Conservation (phyloP, 1,140 invertebrate genomes). For the Nasonia longicornis region DNA sequence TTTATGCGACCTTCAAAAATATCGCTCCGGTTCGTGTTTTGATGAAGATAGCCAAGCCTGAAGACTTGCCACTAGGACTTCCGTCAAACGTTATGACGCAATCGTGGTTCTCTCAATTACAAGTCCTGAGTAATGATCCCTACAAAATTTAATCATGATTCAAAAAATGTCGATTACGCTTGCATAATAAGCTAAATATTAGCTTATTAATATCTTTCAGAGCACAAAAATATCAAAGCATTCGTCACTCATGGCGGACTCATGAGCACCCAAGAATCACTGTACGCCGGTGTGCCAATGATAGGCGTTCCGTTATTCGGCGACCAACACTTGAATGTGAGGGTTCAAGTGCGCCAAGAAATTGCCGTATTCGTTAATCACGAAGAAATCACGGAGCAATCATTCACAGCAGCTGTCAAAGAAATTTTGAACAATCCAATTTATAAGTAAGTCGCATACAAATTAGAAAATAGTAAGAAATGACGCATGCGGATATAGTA, state of each 20-base stretch:
- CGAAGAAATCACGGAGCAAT: slow-evolving; percentile 58
- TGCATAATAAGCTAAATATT: neutral
- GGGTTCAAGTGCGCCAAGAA: slow-evolving; percentile 47
- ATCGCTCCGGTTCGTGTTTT: slow-evolving; percentile 57
- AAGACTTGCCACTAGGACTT: slow-evolving; percentile 60
- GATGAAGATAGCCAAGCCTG: slow-evolving; percentile 56
- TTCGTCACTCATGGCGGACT: slow-evolving; percentile 81
- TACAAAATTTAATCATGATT: neutral
- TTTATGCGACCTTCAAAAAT: slow-evolving; percentile 56
- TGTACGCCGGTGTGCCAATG: slow-evolving; percentile 78
- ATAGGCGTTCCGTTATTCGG: slow-evolving; percentile 78
- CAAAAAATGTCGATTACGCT: neutral
- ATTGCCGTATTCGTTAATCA: slow-evolving; percentile 57
- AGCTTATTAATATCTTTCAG: slow-evolving; percentile 57
- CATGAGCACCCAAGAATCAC: slow-evolving; percentile 77
- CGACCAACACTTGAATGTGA: slow-evolving; percentile 74
- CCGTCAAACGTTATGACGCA: slow-evolving; percentile 74
- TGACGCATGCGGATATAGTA: too few relatives aligned
- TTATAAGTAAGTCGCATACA: slow-evolving; percentile 52
- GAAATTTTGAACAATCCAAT: slow-evolving; percentile 58
- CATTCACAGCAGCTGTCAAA: slow-evolving; percentile 55
- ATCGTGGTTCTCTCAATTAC: slow-evolving; percentile 76
- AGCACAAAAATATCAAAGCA: slow-evolving; percentile 76
- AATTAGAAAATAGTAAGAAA: slow-evolving; percentile 31
- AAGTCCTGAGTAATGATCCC: slow-evolving; percentile 57